A percentile compares a stretch with the other conserved stretches of the same genome.
Evolutionary conservation across 2,113 vertebrate species (phyloP).

Genomic region (Myocastor coypus): DNA sequence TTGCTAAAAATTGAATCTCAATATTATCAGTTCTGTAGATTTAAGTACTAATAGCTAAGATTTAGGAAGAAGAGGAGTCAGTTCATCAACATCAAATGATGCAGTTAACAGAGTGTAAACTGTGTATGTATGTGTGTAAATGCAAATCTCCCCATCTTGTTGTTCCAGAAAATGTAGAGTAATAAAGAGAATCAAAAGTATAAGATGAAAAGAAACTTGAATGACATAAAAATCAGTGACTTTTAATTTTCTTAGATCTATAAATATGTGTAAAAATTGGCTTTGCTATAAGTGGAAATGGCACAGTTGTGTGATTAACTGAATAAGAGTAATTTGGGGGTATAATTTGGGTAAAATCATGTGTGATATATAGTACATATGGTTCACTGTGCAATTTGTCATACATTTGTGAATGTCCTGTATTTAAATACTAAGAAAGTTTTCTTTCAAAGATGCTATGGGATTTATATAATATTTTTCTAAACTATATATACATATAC

Average conservation of each 20-base stretch:
- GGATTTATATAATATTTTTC: not conserved
- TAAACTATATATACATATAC: not conserved
- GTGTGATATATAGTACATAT: not conserved
- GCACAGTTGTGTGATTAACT: not conserved
- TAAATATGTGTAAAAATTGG: not conserved
- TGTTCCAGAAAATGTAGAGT: not conserved
- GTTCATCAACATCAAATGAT: slow-evolving; percentile 4
- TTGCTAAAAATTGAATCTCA: slow-evolving; percentile 11
- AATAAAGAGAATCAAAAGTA: not conserved
- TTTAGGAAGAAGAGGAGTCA: not conserved
- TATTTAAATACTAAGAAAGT: slow-evolving; percentile 5
- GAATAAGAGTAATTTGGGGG: not conserved
- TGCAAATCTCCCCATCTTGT: not conserved
- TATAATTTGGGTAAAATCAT: not conserved
- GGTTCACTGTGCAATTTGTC: not conserved
- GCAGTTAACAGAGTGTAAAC: slow-evolving; percentile 1
- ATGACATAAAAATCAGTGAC: not conserved
- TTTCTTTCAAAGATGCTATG: not conserved
- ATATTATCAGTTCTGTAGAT: not conserved
- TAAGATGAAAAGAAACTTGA: not conserved
- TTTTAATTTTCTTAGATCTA: slow-evolving; percentile 26
- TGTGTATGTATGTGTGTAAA: not conserved
- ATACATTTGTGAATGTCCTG: not conserved
- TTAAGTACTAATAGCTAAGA: not conserved
- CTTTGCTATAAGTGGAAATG: not conserved